phyloP scores from a whole-genome alignment of 2,888 invertebrate species.

The Cantharis lateralis region DNA sequence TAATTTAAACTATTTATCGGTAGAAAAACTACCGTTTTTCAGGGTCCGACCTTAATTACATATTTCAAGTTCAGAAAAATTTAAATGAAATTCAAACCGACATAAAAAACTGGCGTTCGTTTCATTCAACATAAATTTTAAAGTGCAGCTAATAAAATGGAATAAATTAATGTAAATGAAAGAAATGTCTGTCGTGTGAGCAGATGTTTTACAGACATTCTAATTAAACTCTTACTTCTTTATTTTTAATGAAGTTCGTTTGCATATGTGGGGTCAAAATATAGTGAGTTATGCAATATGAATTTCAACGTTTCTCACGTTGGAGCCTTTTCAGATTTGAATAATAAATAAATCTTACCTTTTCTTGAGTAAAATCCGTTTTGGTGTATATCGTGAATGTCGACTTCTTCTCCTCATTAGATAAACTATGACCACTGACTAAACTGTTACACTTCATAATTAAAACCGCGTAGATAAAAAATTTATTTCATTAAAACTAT shows the following conservation, averaged over 20 bases:
- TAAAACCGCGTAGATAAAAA: background rate
- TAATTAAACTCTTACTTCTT: background rate
- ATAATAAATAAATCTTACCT: conserved; percentile 52
- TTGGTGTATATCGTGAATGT: conserved; percentile 69
- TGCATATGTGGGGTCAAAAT: background rate
- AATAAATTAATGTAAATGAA: conserved; percentile 2
- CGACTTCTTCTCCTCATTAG: conserved; percentile 69
- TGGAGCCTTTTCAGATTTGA: background rate
- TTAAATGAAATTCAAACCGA: background rate
- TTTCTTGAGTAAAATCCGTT: conserved; percentile 61
- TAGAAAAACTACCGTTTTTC: background rate
- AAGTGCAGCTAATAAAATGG: background rate
- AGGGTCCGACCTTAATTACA: background rate
- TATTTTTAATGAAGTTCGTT: background rate
- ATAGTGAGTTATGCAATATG: background rate
- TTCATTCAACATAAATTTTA: background rate
- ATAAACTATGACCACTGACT: conserved; percentile 68
- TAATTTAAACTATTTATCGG: background rate
- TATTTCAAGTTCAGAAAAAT: background rate
- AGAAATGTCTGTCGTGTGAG: background rate
- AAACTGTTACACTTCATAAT: conserved; percentile 64
- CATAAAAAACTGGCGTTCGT: background rate
- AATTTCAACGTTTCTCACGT: background rate
- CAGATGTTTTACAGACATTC: conserved; percentile 2
- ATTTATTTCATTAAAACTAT: background rate